A percentile compares a stretch with the other conserved stretches of the same genome.
phyloP scores from a whole-genome alignment of 1,140 invertebrate genomes.

The Eufriesea mexicana region DNA sequence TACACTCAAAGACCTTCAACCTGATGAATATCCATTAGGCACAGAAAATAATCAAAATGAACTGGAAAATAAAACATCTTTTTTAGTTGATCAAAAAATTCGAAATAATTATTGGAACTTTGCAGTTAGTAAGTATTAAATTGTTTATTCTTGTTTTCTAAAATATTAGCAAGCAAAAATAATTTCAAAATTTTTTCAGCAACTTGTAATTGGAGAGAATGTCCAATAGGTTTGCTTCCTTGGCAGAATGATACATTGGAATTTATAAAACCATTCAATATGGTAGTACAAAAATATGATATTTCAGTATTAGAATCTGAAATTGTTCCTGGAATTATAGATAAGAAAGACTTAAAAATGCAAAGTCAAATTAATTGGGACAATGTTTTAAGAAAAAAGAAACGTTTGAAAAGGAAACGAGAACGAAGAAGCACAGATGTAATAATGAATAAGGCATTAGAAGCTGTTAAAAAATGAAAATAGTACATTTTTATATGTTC shows the following conservation, averaged over 20 bases:
- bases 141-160: no score
- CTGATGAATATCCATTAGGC: background rate
- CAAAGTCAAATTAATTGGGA: conserved; percentile 75
- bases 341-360: conserved; percentile 65
- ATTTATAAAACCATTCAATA: conserved; percentile 46
- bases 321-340: conserved; percentile 71
- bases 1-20: conserved; percentile 67
- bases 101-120: conserved; percentile 70
- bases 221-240: conserved; percentile 78
- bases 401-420: conserved; percentile 60
- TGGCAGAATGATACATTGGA: conserved; percentile 75
- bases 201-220: conserved; percentile 70
- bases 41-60: conserved; percentile 31
- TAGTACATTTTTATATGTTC: conserved; percentile 1
- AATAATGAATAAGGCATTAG: conserved; percentile 70
- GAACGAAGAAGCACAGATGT: conserved; percentile 46
- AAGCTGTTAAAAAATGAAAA: conserved; percentile 64
- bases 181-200: conserved; percentile 52
- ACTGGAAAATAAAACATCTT: background rate
- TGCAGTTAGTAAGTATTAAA: conserved; percentile 51
- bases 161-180: conserved; percentile 17
- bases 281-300: conserved; percentile 31
- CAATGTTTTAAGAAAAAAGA: conserved; percentile 69
- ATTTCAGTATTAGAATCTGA: conserved; percentile 46
- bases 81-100: conserved; percentile 64